These are phyloP conservation scores for Fragum sueziense DNA, from an alignment of 2,888 invertebrate genomes.

Conservation along the genomic window DNA sequence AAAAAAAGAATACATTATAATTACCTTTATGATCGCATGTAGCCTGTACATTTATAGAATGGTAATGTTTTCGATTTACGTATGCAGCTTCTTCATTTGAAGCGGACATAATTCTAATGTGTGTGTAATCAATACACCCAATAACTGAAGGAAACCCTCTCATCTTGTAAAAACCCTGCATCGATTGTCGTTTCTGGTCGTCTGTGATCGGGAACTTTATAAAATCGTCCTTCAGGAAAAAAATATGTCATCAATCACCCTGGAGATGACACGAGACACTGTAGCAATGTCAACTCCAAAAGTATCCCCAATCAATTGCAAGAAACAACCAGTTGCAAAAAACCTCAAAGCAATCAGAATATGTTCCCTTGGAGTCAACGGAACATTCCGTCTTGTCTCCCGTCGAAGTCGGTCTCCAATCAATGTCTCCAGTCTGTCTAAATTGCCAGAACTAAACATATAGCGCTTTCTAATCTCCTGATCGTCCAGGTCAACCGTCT, in stretches of 20 bases:
- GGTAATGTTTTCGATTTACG: not conserved
- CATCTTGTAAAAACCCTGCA: not conserved
- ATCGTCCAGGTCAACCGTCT: not conserved
- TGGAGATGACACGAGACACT: not conserved
- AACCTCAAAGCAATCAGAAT: not conserved
- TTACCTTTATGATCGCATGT: not conserved
- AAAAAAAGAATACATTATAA: no score
- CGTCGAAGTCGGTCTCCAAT: not conserved
- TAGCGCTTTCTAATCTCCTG: not conserved
- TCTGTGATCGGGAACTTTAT: not conserved
- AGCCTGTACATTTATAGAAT: not conserved
- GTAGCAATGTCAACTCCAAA: not conserved
- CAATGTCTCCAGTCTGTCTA: not conserved
- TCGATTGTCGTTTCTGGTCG: not conserved
- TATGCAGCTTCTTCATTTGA: not conserved
- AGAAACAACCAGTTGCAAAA: not conserved
- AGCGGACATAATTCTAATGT: not conserved
- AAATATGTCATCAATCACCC: not conserved
- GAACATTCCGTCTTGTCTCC: not conserved
- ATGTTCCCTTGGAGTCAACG: not conserved
- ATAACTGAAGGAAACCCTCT: not conserved
- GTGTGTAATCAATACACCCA: not conserved
- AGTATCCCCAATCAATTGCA: conserved; percentile 12
- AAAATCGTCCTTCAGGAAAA: not conserved
- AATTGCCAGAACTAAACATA: not conserved